Evolutionary conservation across 1,140 invertebrate species (phyloP), one percentile per base, ranked within the genome.

Genomic region (Manduca sexta): DNA sequence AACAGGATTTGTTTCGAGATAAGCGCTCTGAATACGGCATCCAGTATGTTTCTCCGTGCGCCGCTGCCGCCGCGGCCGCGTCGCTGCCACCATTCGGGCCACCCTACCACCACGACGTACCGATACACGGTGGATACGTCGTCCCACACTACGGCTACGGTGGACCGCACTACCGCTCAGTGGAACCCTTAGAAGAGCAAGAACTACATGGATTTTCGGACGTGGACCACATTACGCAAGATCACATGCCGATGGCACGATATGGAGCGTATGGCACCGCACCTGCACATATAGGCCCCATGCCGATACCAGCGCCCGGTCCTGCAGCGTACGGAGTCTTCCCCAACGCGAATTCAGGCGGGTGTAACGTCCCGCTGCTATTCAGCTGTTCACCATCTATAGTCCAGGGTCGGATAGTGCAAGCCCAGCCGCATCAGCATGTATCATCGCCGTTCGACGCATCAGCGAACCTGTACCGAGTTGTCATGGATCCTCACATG

Each of bases 331-430:
- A 71, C 7, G 76, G 77, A 5, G 52, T 80, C 17, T 79, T 79
- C 44, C 73, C 78, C 2, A 69, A 70, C 40, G 74, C 62, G 0
- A 72, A 74, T 31, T 56, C 57, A 1, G 65, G 62, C 4, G 66
- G 60, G 0, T 74, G 75, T 43, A 71, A 59, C 34, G 57, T 79
- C 5, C 81, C 81, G 0, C 61, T 84, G 4, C 59, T 82, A 13
- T 66, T 84, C 37, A 80, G 74, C 39, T 84, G 80, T 47, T 64
- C 78, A 0, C 78, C 80, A 0, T 64, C 69, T 0, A 67, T 84
- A 37, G 62, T 70, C 0, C 52, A 64, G 4, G 76, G 76, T 2
- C 53, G 49, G 4, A 46, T 81, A 7, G 53, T 70, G n/a, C 61
- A 63, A 7, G 16, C 58, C 5, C 53, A 57, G 12, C 45, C 59